Evolutionary conservation across 2,888 invertebrate species (phyloP).

Genomic region (Blastobasis lacticolella): DNA sequence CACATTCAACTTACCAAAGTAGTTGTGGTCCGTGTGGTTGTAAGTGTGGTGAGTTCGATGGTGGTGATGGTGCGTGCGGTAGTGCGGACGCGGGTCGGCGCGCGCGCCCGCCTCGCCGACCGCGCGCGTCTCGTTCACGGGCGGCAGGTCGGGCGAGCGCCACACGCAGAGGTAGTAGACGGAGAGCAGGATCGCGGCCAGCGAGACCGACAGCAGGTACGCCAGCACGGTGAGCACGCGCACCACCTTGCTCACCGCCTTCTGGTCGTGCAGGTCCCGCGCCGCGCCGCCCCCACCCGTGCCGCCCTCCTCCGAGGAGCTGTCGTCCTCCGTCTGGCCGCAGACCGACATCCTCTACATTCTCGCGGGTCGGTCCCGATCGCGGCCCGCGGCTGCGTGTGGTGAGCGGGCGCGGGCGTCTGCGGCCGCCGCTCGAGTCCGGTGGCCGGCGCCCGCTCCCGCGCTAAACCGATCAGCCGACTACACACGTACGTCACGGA

Average conservation of each 20-base stretch:
- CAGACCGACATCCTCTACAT: slow-evolving; percentile 57
- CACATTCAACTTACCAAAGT: background rate
- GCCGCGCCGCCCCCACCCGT: slow-evolving; percentile 25
- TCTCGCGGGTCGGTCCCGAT: slow-evolving; percentile 15
- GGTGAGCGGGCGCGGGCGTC: slow-evolving; percentile 2
- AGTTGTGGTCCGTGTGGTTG: background rate
- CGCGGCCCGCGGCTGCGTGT: background rate
- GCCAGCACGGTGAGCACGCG: slow-evolving; percentile 85
- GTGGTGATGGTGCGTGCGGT: slow-evolving; percentile 17
- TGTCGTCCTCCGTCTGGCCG: slow-evolving; percentile 47
- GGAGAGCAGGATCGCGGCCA: slow-evolving; percentile 86
- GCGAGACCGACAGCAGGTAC: slow-evolving; percentile 88
- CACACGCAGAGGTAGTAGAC: slow-evolving; percentile 88
- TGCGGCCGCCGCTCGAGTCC: slow-evolving; percentile 6
- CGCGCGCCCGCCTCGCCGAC: slow-evolving; percentile 14
- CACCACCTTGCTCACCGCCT: slow-evolving; percentile 58
- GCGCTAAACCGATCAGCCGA: slow-evolving; percentile 51
- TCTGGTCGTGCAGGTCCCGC: slow-evolving; percentile 53
- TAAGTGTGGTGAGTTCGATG: background rate
- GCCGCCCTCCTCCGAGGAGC: slow-evolving; percentile 40
- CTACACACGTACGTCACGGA: slow-evolving; percentile 43
- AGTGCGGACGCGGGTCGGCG: slow-evolving; percentile 24
- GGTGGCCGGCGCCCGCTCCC: slow-evolving; percentile 21
- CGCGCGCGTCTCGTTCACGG: slow-evolving; percentile 24
- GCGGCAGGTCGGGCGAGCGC: slow-evolving; percentile 77